These are phyloP conservation scores for Temnothorax longispinosus DNA, from an alignment of 1,140 invertebrate genomes.

Conservation along the genomic window DNA sequence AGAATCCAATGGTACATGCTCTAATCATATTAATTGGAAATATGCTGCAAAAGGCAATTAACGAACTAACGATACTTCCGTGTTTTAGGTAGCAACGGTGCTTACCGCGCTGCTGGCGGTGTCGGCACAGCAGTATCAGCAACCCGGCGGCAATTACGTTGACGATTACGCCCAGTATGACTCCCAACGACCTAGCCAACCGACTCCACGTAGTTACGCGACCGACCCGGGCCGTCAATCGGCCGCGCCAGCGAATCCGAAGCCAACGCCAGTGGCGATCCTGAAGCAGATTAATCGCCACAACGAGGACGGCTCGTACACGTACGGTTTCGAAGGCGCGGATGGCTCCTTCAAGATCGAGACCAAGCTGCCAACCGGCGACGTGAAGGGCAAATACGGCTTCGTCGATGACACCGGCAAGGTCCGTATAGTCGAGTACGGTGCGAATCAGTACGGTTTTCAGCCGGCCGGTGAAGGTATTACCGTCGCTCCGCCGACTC, in stretches of 20 bases:
- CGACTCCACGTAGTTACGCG: conserved; percentile 83
- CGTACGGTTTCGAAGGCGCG: conserved; percentile 94
- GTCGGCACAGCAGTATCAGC: conserved; percentile 81
- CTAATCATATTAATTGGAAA: background rate
- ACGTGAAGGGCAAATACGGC: conserved; percentile 94
- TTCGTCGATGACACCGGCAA: conserved; percentile 94
- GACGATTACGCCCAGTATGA: conserved; percentile 89
- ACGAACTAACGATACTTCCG: conserved; percentile 3
- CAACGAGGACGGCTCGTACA: conserved; percentile 95
- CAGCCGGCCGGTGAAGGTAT: conserved; percentile 94
- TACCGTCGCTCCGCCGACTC: conserved; percentile 92
- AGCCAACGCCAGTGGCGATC: conserved; percentile 91
- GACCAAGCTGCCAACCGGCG: conserved; percentile 91
- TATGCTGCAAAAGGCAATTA: background rate
- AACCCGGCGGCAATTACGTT: conserved; percentile 80
- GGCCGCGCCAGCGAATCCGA: conserved; percentile 83
- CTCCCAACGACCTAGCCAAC: conserved; percentile 85
- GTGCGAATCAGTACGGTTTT: conserved; percentile 94
- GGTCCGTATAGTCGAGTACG: conserved; percentile 94
- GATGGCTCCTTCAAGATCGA: conserved; percentile 95
- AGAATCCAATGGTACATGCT: background rate
- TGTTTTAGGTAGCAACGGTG: conserved; percentile 82
- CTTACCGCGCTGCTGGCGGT: conserved; percentile 79
- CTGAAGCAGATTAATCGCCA: conserved; percentile 95
- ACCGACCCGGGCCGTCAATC: conserved; percentile 79